These are phyloP conservation scores for Acropternis orthonyx DNA, from an alignment of 2,797 vertebrate species.

Conservation along the genomic window DNA sequence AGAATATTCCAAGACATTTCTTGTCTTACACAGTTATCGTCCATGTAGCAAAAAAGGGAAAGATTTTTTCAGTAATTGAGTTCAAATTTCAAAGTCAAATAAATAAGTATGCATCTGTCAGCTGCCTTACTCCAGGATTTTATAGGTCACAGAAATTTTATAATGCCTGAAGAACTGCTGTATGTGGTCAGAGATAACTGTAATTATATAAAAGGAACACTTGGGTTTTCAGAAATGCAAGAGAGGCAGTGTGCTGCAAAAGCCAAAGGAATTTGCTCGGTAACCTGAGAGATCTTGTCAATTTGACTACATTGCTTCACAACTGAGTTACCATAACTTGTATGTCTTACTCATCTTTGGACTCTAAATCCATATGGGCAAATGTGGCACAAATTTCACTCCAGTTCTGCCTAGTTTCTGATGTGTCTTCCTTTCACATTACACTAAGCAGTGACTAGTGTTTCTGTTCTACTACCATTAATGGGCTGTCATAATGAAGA, in stretches of 20 bases:
- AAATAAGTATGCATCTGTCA: not conserved
- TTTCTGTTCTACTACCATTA: not conserved
- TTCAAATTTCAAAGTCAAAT: not conserved
- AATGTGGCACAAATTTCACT: not conserved
- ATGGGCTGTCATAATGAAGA: not conserved
- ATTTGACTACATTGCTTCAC: not conserved
- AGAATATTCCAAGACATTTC: not conserved
- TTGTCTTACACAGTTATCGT: not conserved
- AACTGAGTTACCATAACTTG: not conserved
- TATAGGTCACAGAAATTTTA: not conserved
- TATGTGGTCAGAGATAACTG: not conserved
- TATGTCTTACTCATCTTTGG: not conserved
- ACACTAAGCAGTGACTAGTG: fast-evolving
- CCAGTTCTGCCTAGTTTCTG: not conserved
- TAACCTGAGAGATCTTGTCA: not conserved
- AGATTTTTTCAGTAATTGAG: not conserved
- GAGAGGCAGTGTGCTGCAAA: not conserved
- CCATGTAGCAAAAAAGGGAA: not conserved
- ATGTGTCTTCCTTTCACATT: not conserved
- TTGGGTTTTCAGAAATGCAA: not conserved
- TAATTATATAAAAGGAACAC: not conserved
- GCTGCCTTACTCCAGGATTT: not conserved
- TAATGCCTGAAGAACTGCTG: not conserved
- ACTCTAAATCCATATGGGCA: not conserved
- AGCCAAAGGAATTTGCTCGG: not conserved